Percentiles rank a stretch among this genome's conserved stretches.
Conservation (phyloP, 1,140 invertebrate genomes). For the Aplysia californica region DNA sequence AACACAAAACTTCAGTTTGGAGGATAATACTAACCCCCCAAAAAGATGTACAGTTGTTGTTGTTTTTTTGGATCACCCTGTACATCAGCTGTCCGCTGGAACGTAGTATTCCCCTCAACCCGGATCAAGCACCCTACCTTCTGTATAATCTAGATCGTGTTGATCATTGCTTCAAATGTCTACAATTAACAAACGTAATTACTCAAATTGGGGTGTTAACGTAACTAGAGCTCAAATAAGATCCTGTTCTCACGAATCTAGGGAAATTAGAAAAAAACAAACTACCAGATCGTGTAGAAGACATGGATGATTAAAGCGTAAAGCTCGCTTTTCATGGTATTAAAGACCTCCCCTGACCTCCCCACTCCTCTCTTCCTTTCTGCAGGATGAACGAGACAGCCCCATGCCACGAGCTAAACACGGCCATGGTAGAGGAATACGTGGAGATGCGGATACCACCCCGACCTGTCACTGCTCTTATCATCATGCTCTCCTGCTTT, state of each 20-base stretch:
- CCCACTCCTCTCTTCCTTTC: not conserved
- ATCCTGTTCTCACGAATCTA: no score
- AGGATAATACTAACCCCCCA: no score
- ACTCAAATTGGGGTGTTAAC: not conserved
- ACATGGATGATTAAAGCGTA: not conserved
- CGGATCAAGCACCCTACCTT: no score
- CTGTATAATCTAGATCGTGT: no score
- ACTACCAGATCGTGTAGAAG: not conserved
- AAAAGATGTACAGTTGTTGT: no score
- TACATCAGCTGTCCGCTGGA: no score
- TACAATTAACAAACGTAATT: not conserved
- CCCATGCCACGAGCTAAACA: not conserved
- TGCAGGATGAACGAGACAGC: not conserved
- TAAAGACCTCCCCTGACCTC: not conserved
- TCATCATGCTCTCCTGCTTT: constrained; percentile 50
- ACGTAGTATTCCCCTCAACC: no score
- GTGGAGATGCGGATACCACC: not conserved
- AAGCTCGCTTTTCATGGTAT: not conserved
- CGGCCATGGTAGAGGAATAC: not conserved
- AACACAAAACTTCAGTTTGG: no score
- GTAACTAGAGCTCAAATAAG: not conserved
- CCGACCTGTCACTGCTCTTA: constrained; percentile 32
- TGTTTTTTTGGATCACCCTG: no score
- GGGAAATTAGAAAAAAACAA: not conserved
- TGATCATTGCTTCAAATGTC: no score